These are phyloP conservation scores for Xanthorhoe spadicearia DNA, from an alignment of 2,888 invertebrate species.

Conservation along the genomic window DNA sequence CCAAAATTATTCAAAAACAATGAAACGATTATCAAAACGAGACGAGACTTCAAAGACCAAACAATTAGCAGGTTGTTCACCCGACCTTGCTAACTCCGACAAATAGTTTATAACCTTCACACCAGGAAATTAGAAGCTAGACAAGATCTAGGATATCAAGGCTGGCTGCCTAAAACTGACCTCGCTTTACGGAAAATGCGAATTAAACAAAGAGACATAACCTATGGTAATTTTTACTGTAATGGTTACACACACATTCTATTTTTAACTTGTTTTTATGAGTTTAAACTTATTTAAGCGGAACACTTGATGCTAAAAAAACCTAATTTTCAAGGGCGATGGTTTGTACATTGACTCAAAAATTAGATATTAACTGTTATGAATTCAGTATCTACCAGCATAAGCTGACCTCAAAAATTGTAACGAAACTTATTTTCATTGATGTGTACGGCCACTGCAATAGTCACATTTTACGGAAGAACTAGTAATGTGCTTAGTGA, in stretches of 20 bases:
- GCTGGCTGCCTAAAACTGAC: slow-evolving; percentile 17
- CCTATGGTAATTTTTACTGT: not conserved
- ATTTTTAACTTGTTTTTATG: too few relatives aligned
- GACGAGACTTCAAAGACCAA: not conserved
- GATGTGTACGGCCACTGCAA: too few relatives aligned
- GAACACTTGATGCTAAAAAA: too few relatives aligned
- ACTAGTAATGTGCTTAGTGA: too few relatives aligned
- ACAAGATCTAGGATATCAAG: slow-evolving; percentile 4
- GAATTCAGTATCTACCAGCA: too few relatives aligned
- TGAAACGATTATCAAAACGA: not conserved
- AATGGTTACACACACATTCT: not conserved
- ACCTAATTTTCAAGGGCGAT: too few relatives aligned
- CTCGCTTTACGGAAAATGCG: slow-evolving; percentile 9
- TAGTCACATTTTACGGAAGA: too few relatives aligned
- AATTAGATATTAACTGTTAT: too few relatives aligned
- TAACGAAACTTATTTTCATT: too few relatives aligned
- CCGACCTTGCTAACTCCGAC: slow-evolving; percentile 47
- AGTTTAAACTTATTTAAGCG: too few relatives aligned
- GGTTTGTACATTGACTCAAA: too few relatives aligned
- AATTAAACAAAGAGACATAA: not conserved
- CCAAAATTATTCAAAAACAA: not conserved
- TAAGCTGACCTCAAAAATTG: too few relatives aligned
- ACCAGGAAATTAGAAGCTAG: slow-evolving; percentile 26
- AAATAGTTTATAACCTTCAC: slow-evolving; percentile 40
- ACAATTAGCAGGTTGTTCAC: slow-evolving; percentile 42